Evolutionary conservation across 2,797 vertebrate species (phyloP).

Genomic region (Hapalemur alaotrensis): DNA sequence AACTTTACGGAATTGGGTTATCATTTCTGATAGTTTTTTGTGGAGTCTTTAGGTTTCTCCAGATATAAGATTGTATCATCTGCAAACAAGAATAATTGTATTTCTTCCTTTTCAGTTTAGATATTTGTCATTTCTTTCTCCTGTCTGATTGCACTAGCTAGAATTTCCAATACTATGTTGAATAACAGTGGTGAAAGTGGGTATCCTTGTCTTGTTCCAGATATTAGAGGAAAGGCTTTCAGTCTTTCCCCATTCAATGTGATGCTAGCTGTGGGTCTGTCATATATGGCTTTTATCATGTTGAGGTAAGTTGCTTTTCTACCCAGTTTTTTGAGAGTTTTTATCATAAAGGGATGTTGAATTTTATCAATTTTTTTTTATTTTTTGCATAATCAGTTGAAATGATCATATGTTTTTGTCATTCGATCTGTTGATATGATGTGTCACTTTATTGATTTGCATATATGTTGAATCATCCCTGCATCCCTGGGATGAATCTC

Average conservation of each 20-base stretch:
- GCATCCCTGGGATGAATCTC: neutral
- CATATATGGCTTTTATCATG: neutral
- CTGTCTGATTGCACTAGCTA: neutral
- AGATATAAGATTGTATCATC: neutral
- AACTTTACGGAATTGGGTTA: neutral
- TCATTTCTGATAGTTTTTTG: neutral
- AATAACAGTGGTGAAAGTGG: neutral
- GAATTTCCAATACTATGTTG: neutral
- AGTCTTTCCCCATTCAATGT: neutral
- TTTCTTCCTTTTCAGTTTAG: neutral
- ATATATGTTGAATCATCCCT: neutral
- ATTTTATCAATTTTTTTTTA: neutral
- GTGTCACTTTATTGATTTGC: neutral
- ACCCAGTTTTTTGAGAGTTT: neutral
- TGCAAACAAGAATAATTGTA: neutral
- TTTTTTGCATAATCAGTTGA: neutral
- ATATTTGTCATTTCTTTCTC: neutral
- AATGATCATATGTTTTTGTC: neutral
- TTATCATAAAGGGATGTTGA: neutral
- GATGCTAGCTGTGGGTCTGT: neutral
- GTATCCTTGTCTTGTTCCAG: neutral
- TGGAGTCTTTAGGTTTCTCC: neutral
- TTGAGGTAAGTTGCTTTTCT: neutral
- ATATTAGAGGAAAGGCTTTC: neutral
- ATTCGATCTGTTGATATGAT: neutral